Evolutionary conservation across 2,113 vertebrate species (phyloP).

Genomic region (Ceyx margarethae): DNA sequence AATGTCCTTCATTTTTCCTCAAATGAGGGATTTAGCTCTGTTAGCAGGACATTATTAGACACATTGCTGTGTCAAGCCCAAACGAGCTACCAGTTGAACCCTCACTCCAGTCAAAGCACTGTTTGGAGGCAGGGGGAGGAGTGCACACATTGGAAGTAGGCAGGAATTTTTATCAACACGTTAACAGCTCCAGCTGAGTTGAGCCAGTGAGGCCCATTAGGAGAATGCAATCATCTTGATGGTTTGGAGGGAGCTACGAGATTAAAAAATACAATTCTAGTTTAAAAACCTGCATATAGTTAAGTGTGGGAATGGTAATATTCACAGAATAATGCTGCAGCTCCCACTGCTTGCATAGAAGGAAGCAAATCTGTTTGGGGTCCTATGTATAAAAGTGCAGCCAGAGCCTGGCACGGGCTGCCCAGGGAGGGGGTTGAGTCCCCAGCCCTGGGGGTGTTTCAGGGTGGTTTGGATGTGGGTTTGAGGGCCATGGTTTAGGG

Average conservation of each 20-base stretch:
- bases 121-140: background rate
- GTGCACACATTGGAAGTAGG: background rate
- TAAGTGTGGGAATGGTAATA: background rate
- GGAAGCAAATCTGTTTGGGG: background rate
- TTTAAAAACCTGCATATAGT: background rate
- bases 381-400: no score
- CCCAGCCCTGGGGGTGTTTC: no score
- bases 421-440: no score
- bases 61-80: conserved; percentile 65
- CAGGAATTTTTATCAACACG: background rate
- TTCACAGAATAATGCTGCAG: background rate
- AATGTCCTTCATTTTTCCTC: conserved; percentile 62
- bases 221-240: background rate
- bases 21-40: conserved; percentile 53
- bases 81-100: conserved; percentile 51
- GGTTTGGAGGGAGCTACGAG: background rate
- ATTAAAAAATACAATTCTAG: background rate
- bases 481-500: no score
- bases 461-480: no score
- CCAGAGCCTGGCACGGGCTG: no score
- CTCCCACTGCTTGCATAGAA: background rate
- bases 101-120: background rate
- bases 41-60: conserved; percentile 51
- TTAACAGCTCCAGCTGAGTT: background rate
- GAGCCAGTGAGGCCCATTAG: background rate